These are phyloP conservation scores for Zapus hudsonius DNA, from an alignment of 2,113 vertebrate species.

Conservation along the genomic window DNA sequence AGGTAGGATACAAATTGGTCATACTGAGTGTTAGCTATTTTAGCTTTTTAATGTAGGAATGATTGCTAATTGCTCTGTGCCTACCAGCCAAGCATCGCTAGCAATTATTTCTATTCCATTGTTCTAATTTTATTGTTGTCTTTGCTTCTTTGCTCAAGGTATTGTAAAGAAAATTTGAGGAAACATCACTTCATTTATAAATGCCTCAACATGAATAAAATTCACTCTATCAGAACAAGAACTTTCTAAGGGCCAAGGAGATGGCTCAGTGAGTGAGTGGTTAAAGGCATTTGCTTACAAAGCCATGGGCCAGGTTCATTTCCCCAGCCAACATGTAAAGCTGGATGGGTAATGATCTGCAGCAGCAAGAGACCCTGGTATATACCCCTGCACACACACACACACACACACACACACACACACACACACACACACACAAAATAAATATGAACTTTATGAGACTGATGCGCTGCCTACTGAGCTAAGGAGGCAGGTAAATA, in stretches of 20 bases:
- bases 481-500: no score
- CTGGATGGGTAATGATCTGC: no score
- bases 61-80: not conserved
- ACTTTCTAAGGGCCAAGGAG: not conserved
- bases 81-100: not conserved
- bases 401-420: no score
- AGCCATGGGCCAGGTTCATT: no score
- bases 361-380: no score
- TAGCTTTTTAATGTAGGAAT: not conserved
- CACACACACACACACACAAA: no score
- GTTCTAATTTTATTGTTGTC: not conserved
- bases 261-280: no score
- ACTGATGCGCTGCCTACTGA: no score
- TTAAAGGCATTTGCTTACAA: no score
- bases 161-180: conserved; percentile 35
- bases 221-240: not conserved
- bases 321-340: no score
- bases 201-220: not conserved
- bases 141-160: not conserved
- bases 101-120: not conserved
- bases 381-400: no score
- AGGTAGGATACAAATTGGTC: not conserved
- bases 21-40: not conserved
- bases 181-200: not conserved
- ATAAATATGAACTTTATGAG: no score